A percentile compares a stretch with the other conserved stretches of the same genome.
Evolutionary conservation across 2,797 vertebrate species (phyloP).

Genomic region (Mionectes olivaceus): DNA sequence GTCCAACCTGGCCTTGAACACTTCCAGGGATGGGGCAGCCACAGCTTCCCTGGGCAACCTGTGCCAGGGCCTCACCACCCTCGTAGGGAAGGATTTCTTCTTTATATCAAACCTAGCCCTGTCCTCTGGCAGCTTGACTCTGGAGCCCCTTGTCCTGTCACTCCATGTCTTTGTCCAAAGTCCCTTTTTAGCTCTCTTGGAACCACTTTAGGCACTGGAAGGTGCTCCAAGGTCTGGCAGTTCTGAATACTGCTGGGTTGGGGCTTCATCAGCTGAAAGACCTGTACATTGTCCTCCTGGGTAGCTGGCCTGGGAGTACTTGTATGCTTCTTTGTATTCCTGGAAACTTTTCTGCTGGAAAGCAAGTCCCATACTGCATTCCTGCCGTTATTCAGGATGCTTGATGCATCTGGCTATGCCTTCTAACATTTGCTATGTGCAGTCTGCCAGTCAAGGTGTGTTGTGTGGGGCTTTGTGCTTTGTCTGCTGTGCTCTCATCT

Average conservation of each 20-base stretch:
- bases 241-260: neutral
- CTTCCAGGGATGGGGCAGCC: neutral
- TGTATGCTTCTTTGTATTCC: neutral
- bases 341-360: neutral
- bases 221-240: neutral
- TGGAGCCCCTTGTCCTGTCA: neutral
- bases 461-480: neutral
- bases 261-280: neutral
- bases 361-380: neutral
- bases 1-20: neutral
- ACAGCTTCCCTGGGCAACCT: neutral
- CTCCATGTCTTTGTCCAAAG: neutral
- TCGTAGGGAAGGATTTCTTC: neutral
- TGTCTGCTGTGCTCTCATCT: neutral
- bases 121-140: neutral
- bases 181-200: neutral
- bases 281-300: neutral
- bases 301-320: neutral
- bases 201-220: neutral
- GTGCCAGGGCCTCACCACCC: neutral
- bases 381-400: neutral
- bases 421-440: accelerated
- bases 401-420: neutral
- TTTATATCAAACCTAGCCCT: too few relatives aligned
- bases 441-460: neutral